phyloP scores from a whole-genome alignment of 2,888 invertebrate species.

The Fissipunctia ypsillon region DNA sequence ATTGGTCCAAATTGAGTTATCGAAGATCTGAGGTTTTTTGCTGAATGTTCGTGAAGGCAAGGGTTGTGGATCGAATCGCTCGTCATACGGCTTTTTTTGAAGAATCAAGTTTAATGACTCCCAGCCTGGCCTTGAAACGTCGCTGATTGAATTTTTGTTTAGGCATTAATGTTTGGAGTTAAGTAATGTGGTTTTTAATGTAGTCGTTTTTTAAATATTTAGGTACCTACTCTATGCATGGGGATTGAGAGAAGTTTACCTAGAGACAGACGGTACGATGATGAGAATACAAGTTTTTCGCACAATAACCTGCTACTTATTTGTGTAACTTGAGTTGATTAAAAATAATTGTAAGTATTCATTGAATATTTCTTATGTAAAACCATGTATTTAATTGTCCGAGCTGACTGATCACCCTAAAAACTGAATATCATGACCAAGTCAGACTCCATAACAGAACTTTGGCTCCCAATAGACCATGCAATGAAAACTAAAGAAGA shows the following conservation, averaged over 20 bases:
- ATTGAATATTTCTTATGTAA: not conserved
- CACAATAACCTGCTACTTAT: not conserved
- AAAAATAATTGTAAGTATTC: not conserved
- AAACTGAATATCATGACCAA: not conserved
- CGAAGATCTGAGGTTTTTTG: constrained; percentile 72
- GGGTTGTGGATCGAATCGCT: constrained; percentile 68
- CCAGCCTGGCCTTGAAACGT: constrained; percentile 59
- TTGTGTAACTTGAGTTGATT: not conserved
- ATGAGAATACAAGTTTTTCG: not conserved
- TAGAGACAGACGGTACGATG: not conserved
- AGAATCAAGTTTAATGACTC: constrained; percentile 68
- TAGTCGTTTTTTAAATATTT: not conserved
- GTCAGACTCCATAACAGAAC: not conserved
- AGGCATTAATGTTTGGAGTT: constrained; percentile 48
- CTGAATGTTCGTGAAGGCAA: constrained; percentile 60
- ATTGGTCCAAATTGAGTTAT: constrained; percentile 76
- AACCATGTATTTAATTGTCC: not conserved
- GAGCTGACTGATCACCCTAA: not conserved
- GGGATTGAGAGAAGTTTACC: not conserved
- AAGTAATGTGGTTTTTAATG: constrained; percentile 44
- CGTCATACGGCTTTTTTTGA: constrained; percentile 68
- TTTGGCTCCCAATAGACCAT: not conserved
- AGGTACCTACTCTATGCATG: too few relatives aligned
- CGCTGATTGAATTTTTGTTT: constrained; percentile 65
- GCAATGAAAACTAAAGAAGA: not conserved